phyloP scores from a whole-genome alignment of 2,888 invertebrate genomes.

The Epirrita christyi region DNA sequence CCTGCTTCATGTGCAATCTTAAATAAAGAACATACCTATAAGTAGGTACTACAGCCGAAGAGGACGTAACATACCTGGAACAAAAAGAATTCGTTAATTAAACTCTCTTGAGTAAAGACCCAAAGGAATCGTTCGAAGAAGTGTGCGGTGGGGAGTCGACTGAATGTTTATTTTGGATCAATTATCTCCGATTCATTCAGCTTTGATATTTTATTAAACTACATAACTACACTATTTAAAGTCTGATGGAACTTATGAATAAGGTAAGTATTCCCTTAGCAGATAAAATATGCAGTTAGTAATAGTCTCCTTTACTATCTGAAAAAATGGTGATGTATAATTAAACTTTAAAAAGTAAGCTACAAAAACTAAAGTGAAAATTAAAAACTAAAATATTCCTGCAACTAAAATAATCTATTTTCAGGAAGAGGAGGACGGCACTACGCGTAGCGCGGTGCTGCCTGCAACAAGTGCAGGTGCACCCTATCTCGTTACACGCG shows the following conservation, averaged over 20 bases:
- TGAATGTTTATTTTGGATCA: conserved; percentile 13
- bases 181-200: not conserved
- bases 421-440: not conserved
- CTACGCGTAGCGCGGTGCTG: conserved; percentile 6
- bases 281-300: too few relatives aligned
- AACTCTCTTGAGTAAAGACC: conserved; percentile 12
- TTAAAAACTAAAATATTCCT: too few relatives aligned
- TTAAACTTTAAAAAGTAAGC: too few relatives aligned
- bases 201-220: too few relatives aligned
- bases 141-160: conserved; percentile 3
- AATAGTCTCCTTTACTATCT: too few relatives aligned
- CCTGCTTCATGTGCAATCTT: conserved; percentile 37
- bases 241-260: too few relatives aligned
- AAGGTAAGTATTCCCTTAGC: too few relatives aligned
- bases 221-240: too few relatives aligned
- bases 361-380: too few relatives aligned
- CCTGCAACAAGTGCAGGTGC: conserved; percentile 48
- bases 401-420: too few relatives aligned
- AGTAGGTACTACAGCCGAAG: conserved; percentile 17
- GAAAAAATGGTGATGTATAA: too few relatives aligned
- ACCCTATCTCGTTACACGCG: not conserved
- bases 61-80: conserved; percentile 46
- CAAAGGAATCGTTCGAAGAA: not conserved
- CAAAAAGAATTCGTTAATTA: conserved; percentile 42
- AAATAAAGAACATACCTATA: conserved; percentile 34